Evolutionary conservation across 2,888 invertebrate species (phyloP), one percentile per base, ranked within the genome.

Genomic region (Andrena camellia): DNA sequence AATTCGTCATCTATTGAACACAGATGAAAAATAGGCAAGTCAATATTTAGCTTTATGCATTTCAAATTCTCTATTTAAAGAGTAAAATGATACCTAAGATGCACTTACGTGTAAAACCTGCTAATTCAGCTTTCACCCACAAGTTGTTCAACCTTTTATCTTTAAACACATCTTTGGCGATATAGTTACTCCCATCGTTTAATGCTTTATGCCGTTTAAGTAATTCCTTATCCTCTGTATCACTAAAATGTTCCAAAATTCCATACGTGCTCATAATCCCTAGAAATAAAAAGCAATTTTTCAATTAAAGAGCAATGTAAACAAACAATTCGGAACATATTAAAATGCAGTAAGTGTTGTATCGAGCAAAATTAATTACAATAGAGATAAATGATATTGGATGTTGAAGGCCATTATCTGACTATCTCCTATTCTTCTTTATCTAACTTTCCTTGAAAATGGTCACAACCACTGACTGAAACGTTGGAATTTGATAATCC

Each of bases 141-240:
- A 99, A 94, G 92, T 97, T 97, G 92, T 97, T 98, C 2, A 99
- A 94, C 93, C 98, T 98, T 91, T 98, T 98, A 93, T 99, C 99
- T 94, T 97, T 97, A 91, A 98, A 98, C 10, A 98, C 92, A 91
- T 97, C 97, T 90, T 96, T 97, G 90, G 94, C 94, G 23, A 94
- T 92, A 76, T 94, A 94, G 88, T 93, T 93, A 42, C 88, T 90
- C 20, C 91, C 91, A 84, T 94, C 94, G 63, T 93, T 93, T 13
- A 92, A 88, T 86, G 95, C 95, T 81, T 95, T 95, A 91, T 96
- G 95, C 75, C 95, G 95, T 89, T 95, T 95, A 73, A 95, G 93
- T 90, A 96, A 96, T 31, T 94, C 94, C 2, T 95, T 94, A 91
- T 96, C 95, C 83, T 95, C 95, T 0, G 96, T 95, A 78, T 97